Conservation (phyloP, 2,888 invertebrate genomes). For the Tipula lateralis region DNA sequence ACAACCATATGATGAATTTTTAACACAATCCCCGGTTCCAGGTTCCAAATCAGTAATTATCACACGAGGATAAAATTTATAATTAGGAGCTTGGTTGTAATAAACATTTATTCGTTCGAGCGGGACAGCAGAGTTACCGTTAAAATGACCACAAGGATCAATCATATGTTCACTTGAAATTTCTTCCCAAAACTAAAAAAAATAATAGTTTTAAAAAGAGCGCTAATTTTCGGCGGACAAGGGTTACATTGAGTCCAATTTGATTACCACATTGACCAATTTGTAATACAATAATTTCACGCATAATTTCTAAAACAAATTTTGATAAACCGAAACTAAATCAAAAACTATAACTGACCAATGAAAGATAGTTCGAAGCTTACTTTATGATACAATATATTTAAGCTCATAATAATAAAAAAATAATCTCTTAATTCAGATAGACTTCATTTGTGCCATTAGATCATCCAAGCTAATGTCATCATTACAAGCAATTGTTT, state of each 20-base stretch:
- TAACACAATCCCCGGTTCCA: conserved; percentile 56
- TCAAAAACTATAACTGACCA: not conserved
- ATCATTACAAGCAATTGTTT: conserved; percentile 51
- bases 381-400: not conserved
- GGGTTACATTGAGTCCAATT: conserved; percentile 43
- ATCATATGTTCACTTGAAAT: conserved; percentile 57
- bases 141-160: conserved; percentile 57
- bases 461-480: conserved; percentile 78
- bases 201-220: not conserved
- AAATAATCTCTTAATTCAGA: conserved; percentile 49
- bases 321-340: not conserved
- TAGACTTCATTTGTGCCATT: conserved; percentile 86
- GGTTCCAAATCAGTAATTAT: conserved; percentile 66
- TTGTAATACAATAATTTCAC: conserved; percentile 45
- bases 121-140: conserved; percentile 60
- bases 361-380: not conserved
- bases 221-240: not conserved
- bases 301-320: conserved; percentile 39
- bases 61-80: conserved; percentile 62
- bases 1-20: conserved; percentile 57
- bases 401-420: not conserved
- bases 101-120: conserved; percentile 60
- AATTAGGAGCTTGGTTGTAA: conserved; percentile 54
- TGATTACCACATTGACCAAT: conserved; percentile 45
- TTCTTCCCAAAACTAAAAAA: conserved; percentile 57